phyloP scores from a whole-genome alignment of 2,888 invertebrate genomes.

The Tanytarsus gracilentus region DNA sequence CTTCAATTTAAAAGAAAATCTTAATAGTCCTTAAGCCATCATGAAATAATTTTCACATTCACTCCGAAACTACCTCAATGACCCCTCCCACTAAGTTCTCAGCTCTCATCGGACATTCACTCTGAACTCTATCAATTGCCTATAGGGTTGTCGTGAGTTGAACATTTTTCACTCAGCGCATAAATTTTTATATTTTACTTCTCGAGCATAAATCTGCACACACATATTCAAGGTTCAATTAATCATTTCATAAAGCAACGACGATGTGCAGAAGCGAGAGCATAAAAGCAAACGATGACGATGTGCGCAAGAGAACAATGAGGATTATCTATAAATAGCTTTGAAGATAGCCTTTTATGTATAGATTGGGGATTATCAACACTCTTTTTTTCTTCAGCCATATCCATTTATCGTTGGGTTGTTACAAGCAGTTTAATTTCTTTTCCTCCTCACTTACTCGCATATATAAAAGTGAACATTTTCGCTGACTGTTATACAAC shows the following conservation, averaged over 20 bases:
- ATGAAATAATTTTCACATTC: too few species aligned
- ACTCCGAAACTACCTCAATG: too few species aligned
- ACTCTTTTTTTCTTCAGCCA: too few species aligned
- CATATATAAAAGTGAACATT: too few species aligned
- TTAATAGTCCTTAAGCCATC: too few species aligned
- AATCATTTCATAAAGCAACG: constrained; percentile 8
- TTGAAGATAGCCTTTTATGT: constrained; percentile 4
- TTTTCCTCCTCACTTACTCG: not conserved
- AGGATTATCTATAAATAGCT: constrained; percentile 18
- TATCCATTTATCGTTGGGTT: constrained; percentile 1
- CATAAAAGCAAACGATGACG: not conserved
- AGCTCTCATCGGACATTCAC: too few species aligned
- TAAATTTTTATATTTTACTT: not conserved
- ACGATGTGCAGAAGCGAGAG: not conserved
- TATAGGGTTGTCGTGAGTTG: not conserved
- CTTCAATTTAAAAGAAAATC: too few species aligned
- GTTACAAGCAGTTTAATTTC: not conserved
- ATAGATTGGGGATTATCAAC: not conserved
- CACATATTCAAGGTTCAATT: constrained; percentile 3
- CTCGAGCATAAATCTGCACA: not conserved
- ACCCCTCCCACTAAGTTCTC: too few species aligned
- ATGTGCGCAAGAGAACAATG: constrained; percentile 5
- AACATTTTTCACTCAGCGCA: too few species aligned
- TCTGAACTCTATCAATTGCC: too few species aligned
- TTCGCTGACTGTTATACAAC: too few species aligned